Evolutionary conservation across 2,113 vertebrate species (phyloP), one percentile per base, ranked within the genome.

Genomic region (Limanda limanda): DNA sequence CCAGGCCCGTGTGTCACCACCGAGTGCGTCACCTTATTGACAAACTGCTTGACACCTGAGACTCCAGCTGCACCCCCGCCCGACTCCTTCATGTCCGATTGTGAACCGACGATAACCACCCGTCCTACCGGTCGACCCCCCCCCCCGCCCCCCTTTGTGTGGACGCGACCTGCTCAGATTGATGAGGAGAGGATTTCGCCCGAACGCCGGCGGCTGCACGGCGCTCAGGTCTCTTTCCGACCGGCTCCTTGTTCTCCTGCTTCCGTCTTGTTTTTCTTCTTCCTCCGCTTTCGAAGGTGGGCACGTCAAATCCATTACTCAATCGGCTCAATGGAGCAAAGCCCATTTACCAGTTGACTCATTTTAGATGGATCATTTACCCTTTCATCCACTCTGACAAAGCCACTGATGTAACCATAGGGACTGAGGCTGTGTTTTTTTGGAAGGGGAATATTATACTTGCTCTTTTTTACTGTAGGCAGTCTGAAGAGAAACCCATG

Each of bases 311-410:
- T 88, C 85, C 89, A 91, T 91, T 86, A 88, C 85, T 90, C 90
- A 89, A 87, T 84, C 82, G 79, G 85, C 81, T 91, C 89, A 86
- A 91, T 92, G 86, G 88, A 91, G 84, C 74, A 42, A 70, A 74
- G 84, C 82, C 89, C 88, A 87, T 93, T 93, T 91, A 91, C 78
- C 88, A 86, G 85, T 88, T 84, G 88, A 92, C 85, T 91, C 88
- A 88, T 91, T 87, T 88, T 68, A 67, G 84, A 90, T 78, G 88
- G 91, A 90, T 92, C 90, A 88, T 92, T 91, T 89, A 90, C 74
- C 82, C 90, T 90, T 91, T 89, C 85, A 89, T 91, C 77, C 74
- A 71, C 67, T 75, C 81, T 86, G 89, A 90, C 88, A 84, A 91
- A 71, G 58, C 79, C 31, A 55, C 76, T 81, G 84, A 87, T 86